Evolutionary conservation across 2,888 invertebrate genomes (phyloP), one percentile per base, ranked within the genome.

Genomic region (Unio delphinus): DNA sequence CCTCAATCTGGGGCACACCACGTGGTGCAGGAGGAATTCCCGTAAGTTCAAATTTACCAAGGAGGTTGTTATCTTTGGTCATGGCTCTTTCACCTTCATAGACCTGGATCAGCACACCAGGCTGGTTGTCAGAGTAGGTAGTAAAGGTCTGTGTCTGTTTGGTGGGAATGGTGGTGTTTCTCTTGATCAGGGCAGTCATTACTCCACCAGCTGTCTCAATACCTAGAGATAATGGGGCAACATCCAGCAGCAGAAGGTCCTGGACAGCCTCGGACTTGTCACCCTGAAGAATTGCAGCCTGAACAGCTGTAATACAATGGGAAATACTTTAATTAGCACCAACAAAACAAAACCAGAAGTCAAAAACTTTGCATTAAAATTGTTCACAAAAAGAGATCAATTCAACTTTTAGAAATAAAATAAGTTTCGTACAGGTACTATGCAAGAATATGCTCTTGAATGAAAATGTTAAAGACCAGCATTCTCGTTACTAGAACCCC

Each of bases 81-180:
- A 90, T 90, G 30, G 90, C 87, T 73, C 90, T 80, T 75, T 90
- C 90, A 62, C 90, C 90, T 72, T 90, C 90, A 72, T 82, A 90
- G 4, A 90, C 89, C 79, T 89, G 89, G 71, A 89, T 88, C 18
- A 89, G 75, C 65, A 88, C 89, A 81, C 88, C 97, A 60, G 98
- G 97, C 90, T 99, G 98, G 91, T 99, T 99, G 91, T 99, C 98
- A 0, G 97, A 95, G 91, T 97, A 98, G 5, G 98, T 98, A 82
- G 97, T 97, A 92, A 98, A 98, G 56, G 95, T 96, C 90, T 98
- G 97, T 0, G 96, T 96, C 91, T 97, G 96, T 91, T 98, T 98
- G 74, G 97, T 97, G 71, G 98, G 98, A 90, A 98, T 98, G 89
- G 96, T 96, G 45, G 97, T 96, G 92, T 98, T 99, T 72, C 98